Conservation (phyloP, 2,888 invertebrate species). For the Penaeus monodon region DNA sequence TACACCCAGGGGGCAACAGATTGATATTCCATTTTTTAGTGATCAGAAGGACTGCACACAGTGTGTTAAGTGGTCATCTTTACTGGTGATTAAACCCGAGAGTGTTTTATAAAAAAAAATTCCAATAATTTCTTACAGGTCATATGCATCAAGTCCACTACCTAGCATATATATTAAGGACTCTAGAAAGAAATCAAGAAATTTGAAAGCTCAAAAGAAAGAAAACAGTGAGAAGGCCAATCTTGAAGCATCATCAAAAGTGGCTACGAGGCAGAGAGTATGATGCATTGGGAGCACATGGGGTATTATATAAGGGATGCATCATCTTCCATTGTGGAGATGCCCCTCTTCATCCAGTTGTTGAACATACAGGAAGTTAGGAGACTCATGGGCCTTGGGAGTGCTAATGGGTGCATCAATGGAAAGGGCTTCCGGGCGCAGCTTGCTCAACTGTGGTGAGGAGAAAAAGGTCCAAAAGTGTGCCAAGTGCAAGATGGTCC, state of each 20-base stretch:
- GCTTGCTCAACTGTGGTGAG: conserved; percentile 53
- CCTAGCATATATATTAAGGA: conserved; percentile 54
- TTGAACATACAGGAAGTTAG: conserved; percentile 45
- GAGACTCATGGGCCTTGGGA: conserved; percentile 51
- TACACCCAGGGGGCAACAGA: too few relatives aligned
- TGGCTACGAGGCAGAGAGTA: conserved; percentile 46
- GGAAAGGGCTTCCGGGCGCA: conserved; percentile 62
- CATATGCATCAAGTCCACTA: conserved; percentile 62
- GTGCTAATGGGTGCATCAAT: conserved; percentile 60
- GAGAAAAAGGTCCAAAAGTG: conserved; percentile 51
- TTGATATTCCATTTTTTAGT: too few relatives aligned
- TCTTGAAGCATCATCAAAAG: conserved; percentile 61
- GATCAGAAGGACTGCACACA: too few relatives aligned
- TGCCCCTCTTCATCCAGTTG: conserved; percentile 63
- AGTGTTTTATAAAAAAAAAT: background rate
- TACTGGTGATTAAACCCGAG: too few relatives aligned
- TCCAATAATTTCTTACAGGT: conserved; percentile 48
- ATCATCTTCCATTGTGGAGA: conserved; percentile 63
- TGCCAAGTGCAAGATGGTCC: conserved; percentile 57
- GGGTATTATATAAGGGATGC: conserved; percentile 62
- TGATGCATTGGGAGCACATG: conserved; percentile 55
- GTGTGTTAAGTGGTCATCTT: too few relatives aligned
- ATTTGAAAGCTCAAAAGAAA: conserved; percentile 18
- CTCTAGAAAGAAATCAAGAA: conserved; percentile 56
- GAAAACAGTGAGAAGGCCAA: conserved; percentile 20